phyloP scores from a whole-genome alignment of 2,888 invertebrate genomes.

The Polylopha cassiicola region DNA sequence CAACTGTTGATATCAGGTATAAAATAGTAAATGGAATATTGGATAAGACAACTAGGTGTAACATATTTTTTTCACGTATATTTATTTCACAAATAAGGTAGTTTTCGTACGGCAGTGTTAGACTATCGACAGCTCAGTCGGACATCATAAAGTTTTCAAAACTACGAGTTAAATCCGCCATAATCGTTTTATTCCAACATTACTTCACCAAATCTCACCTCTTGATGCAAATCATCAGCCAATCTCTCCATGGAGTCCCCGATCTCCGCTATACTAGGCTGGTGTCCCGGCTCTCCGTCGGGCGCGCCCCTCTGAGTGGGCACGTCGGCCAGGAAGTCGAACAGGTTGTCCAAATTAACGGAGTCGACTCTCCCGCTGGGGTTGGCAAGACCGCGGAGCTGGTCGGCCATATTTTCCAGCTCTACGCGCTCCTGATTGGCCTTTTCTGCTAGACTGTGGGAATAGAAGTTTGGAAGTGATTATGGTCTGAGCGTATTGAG shows the following conservation, averaged over 20 bases:
- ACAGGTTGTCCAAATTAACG: slow-evolving; percentile 92
- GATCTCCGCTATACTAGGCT: slow-evolving; percentile 87
- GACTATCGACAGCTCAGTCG: no score
- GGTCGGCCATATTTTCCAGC: slow-evolving; percentile 67
- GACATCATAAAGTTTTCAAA: no score
- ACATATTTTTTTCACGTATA: no score
- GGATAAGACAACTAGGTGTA: no score
- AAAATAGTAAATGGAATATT: background rate
- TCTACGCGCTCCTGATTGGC: slow-evolving; percentile 78
- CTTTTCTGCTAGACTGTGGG: slow-evolving; percentile 80
- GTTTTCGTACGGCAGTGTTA: no score
- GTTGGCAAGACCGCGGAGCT: slow-evolving; percentile 57
- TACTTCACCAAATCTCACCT: no score
- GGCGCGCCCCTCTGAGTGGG: slow-evolving; percentile 67
- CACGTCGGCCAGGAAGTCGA: slow-evolving; percentile 92
- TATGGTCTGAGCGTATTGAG: no score
- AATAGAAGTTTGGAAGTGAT: background rate
- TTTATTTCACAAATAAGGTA: no score
- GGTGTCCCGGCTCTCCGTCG: slow-evolving; percentile 72
- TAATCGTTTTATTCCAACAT: no score
- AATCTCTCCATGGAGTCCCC: slow-evolving; percentile 90
- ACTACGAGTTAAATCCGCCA: no score
- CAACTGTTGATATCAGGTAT: slow-evolving; percentile 39
- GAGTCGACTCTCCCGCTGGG: slow-evolving; percentile 79
- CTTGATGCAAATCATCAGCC: slow-evolving; percentile 88